phyloP scores from a whole-genome alignment of 2,797 vertebrate species.

The Psittacula derbiana region DNA sequence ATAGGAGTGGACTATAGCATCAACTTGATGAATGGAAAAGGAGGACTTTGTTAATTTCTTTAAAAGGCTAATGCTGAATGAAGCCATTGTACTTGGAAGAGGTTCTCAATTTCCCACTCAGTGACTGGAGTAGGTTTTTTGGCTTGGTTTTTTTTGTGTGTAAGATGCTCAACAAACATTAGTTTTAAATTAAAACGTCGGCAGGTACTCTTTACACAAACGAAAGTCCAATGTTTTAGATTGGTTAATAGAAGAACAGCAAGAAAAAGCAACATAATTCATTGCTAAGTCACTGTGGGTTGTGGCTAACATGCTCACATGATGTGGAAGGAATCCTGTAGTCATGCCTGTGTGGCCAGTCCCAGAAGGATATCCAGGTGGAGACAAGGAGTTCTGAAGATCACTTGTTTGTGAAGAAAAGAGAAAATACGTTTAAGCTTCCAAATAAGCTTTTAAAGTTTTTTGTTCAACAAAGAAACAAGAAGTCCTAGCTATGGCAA shows the following conservation, averaged over 20 bases:
- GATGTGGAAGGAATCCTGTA: slow-evolving; percentile 74
- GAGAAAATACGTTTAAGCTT: slow-evolving; percentile 77
- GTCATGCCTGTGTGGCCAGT: slow-evolving; percentile 79
- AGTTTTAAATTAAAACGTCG: slow-evolving; percentile 67
- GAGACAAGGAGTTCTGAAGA: slow-evolving; percentile 78
- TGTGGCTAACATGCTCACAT: slow-evolving; percentile 72
- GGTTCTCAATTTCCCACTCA: slow-evolving; percentile 72
- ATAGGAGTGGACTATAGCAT: slow-evolving; percentile 45
- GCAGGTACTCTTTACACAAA: slow-evolving; percentile 77
- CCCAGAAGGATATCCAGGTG: slow-evolving; percentile 79
- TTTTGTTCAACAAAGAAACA: slow-evolving; percentile 77
- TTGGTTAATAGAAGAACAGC: slow-evolving; percentile 67
- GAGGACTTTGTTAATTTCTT: slow-evolving; percentile 60
- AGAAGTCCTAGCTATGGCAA: slow-evolving; percentile 78
- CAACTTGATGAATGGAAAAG: slow-evolving; percentile 65
- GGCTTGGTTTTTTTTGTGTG: slow-evolving; percentile 62
- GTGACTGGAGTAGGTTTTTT: slow-evolving; percentile 73
- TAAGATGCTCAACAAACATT: slow-evolving; percentile 73
- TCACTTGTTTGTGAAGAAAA: slow-evolving; percentile 77
- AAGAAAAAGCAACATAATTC: slow-evolving; percentile 73
- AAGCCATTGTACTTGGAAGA: slow-evolving; percentile 74
- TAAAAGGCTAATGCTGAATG: slow-evolving; percentile 55
- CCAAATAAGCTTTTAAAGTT: slow-evolving; percentile 78
- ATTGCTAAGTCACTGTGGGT: slow-evolving; percentile 64
- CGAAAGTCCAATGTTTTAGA: slow-evolving; percentile 74